Conservation (phyloP, 2,797 vertebrate species). For the Coluber constrictor region DNA sequence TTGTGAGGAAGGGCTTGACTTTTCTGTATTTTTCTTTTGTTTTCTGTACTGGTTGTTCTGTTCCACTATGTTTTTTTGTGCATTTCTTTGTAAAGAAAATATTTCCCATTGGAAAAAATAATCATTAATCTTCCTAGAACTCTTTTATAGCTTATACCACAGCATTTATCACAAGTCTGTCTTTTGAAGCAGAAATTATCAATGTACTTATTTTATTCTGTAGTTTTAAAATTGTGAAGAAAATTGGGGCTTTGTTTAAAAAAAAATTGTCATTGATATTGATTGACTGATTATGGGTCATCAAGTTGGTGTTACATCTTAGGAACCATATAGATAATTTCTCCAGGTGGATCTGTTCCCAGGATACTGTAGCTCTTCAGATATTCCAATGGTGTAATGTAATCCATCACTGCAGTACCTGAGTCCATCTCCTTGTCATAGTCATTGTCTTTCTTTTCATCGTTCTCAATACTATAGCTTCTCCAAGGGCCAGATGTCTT, state of each 20-base stretch:
- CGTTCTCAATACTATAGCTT: background rate
- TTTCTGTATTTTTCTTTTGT: background rate
- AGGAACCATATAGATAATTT: background rate
- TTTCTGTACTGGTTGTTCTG: background rate
- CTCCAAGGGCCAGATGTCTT: background rate
- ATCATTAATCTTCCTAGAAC: background rate
- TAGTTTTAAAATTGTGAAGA: background rate
- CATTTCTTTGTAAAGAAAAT: background rate
- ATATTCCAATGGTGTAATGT: background rate
- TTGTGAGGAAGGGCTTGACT: background rate
- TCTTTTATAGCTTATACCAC: background rate
- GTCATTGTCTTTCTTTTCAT: background rate
- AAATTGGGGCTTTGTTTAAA: background rate
- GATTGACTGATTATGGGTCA: background rate
- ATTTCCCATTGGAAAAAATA: background rate
- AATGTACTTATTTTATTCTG: background rate
- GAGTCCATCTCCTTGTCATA: background rate
- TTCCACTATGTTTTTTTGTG: constrained; percentile 8
- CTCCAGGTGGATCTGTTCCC: background rate
- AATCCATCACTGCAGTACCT: background rate
- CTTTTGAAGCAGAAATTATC: background rate
- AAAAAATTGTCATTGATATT: background rate
- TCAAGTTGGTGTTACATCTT: background rate
- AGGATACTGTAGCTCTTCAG: background rate
- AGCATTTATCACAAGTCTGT: background rate